Evolutionary conservation across 2,888 invertebrate species (phyloP).

Genomic region (Agrochola litura): DNA sequence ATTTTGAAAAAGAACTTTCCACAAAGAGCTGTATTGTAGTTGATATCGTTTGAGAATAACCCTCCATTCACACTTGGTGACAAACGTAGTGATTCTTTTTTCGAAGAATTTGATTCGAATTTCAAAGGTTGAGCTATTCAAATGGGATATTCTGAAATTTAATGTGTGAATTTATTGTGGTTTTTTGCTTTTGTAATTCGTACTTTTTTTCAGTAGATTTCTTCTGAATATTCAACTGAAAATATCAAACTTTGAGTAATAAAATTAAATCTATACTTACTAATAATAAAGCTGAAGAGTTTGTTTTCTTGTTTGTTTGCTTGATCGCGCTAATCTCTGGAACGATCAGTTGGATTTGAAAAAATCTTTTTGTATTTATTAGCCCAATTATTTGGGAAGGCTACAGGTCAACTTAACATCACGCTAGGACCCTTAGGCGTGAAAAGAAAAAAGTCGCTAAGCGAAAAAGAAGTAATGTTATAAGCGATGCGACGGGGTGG

Average conservation of each 20-base stretch:
- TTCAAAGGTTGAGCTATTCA: neutral
- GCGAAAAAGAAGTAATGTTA: neutral
- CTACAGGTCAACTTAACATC: neutral
- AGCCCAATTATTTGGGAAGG: too few relatives aligned
- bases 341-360: too few relatives aligned
- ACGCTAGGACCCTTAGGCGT: neutral
- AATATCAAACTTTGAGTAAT: neutral
- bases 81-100: neutral
- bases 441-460: neutral
- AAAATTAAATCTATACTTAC: neutral
- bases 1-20: conserved; percentile 12
- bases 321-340: too few relatives aligned
- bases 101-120: neutral
- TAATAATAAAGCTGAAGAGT: too few relatives aligned
- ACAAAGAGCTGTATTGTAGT: conserved; percentile 34
- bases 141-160: neutral
- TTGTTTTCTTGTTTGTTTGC: too few relatives aligned
- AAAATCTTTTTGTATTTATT: too few relatives aligned
- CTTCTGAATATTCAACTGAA: neutral
- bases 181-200: neutral
- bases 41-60: conserved; percentile 10
- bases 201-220: neutral
- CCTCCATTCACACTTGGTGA: conserved; percentile 2
- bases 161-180: neutral
- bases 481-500: neutral